These are phyloP conservation scores for Wiebesia pumilae DNA, from an alignment of 1,140 invertebrate species.

Conservation along the genomic window DNA sequence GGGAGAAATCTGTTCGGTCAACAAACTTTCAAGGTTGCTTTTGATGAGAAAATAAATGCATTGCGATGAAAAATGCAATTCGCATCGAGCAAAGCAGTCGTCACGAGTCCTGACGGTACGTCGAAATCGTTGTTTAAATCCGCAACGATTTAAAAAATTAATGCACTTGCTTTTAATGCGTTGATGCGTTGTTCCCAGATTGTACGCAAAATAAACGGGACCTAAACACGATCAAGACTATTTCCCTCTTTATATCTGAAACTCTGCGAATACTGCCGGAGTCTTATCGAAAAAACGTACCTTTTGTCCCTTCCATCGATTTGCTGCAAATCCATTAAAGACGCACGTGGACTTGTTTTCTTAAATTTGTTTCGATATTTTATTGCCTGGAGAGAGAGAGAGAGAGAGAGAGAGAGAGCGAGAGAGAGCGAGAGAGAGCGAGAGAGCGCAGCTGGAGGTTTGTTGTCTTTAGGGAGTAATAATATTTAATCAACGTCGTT, in stretches of 20 bases:
- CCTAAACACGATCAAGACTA: neutral
- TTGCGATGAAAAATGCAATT: neutral
- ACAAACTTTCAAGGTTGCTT: slow-evolving; percentile 12
- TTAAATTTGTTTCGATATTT: no score
- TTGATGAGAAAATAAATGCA: slow-evolving; percentile 4
- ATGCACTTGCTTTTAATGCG: neutral
- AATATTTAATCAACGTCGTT: no score
- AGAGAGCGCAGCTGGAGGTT: no score
- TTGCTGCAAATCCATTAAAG: neutral
- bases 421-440: no score
- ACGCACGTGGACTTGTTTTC: no score
- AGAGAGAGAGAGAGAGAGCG: no score
- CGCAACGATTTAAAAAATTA: neutral
- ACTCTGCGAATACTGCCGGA: neutral
- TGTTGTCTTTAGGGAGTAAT: no score
- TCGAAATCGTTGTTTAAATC: no score
- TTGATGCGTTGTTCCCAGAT: no score
- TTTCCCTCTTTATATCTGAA: neutral
- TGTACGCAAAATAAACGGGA: neutral
- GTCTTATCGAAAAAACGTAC: neutral
- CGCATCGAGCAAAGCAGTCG: no score
- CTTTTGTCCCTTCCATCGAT: neutral
- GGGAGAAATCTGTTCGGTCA: neutral
- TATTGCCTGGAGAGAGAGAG: no score
- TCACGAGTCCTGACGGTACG: no score